phyloP scores from a whole-genome alignment of 2,888 invertebrate genomes.

The Colletes collaris region DNA sequence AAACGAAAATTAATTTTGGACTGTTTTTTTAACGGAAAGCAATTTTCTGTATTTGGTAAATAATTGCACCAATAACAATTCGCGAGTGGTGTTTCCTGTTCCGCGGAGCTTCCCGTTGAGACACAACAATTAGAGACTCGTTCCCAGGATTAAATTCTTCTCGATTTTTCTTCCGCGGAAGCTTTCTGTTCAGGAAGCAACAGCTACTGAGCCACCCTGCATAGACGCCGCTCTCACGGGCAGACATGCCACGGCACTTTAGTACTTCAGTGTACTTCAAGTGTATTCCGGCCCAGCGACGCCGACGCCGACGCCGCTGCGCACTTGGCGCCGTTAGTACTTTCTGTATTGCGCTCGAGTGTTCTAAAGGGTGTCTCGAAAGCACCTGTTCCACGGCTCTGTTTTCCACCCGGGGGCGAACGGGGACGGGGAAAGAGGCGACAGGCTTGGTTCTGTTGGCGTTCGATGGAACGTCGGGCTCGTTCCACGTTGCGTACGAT shows the following conservation, averaged over 20 bases:
- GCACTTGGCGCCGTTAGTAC: conserved; percentile 66
- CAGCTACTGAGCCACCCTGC: conserved; percentile 41
- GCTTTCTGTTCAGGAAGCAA: conserved; percentile 11
- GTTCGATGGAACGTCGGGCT: no score
- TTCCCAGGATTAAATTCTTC: no score
- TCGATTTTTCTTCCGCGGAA: no score
- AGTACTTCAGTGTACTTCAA: conserved; percentile 62
- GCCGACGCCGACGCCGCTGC: conserved; percentile 44
- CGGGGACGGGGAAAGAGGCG: neutral
- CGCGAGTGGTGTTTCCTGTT: no score
- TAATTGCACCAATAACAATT: no score
- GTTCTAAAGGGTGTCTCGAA: conserved; percentile 64
- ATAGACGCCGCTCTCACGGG: conserved; percentile 53
- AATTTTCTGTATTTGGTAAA: neutral
- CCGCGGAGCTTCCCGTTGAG: no score
- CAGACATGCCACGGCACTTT: conserved; percentile 71
- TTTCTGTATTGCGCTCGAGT: conserved; percentile 69
- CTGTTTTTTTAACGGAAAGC: no score
- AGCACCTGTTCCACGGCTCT: conserved; percentile 23
- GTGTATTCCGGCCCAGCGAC: conserved; percentile 53
- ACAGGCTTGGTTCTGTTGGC: no score
- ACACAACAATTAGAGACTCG: no score
- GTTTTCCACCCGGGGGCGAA: neutral
- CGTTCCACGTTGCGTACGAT: no score
- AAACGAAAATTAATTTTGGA: no score